Percentiles rank a stretch among this genome's conserved stretches.
These are phyloP conservation scores for Rhyacophila brunnea DNA, from an alignment of 1,140 invertebrate species.

Conservation along the genomic window DNA sequence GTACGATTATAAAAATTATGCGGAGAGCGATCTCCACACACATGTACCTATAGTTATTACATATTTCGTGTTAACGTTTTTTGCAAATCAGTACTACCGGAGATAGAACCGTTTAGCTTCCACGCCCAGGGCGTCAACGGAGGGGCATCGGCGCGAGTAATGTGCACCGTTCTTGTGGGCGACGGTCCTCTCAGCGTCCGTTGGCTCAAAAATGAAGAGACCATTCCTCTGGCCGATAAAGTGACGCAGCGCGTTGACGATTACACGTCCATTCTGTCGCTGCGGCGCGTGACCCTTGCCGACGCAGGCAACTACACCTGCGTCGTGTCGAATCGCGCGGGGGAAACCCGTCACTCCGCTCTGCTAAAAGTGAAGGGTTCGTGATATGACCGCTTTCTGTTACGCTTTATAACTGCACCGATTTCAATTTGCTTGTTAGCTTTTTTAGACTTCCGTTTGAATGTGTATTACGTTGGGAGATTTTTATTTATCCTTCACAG, in stretches of 20 bases:
- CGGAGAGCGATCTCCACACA: too few relatives aligned
- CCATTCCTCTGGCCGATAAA: constrained; percentile 22
- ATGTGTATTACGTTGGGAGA: constrained; percentile 15
- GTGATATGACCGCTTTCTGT: constrained; percentile 37
- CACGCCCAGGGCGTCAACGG: constrained; percentile 62
- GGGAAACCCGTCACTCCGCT: constrained; percentile 66
- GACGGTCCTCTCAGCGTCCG: constrained; percentile 67
- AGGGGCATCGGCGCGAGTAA: constrained; percentile 67
- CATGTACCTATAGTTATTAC: too few relatives aligned
- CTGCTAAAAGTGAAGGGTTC: constrained; percentile 59
- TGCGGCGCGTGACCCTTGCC: constrained; percentile 40
- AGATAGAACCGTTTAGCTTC: constrained; percentile 69
- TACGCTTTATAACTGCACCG: constrained; percentile 18
- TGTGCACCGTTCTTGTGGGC: constrained; percentile 69
- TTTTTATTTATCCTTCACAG: constrained; percentile 30
- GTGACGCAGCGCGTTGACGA: constrained; percentile 40
- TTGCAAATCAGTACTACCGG: constrained; percentile 60
- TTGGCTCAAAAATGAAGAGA: constrained; percentile 51
- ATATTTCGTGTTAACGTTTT: constrained; percentile 10
- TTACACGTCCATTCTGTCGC: constrained; percentile 40
- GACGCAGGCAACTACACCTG: constrained; percentile 75
- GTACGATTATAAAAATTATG: too few relatives aligned
- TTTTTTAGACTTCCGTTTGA: constrained; percentile 8
- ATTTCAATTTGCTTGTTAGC: constrained; percentile 13
- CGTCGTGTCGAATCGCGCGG: constrained; percentile 71